These are phyloP conservation scores for Drosophila recens DNA, from an alignment of 2,888 invertebrate species.

Conservation along the genomic window DNA sequence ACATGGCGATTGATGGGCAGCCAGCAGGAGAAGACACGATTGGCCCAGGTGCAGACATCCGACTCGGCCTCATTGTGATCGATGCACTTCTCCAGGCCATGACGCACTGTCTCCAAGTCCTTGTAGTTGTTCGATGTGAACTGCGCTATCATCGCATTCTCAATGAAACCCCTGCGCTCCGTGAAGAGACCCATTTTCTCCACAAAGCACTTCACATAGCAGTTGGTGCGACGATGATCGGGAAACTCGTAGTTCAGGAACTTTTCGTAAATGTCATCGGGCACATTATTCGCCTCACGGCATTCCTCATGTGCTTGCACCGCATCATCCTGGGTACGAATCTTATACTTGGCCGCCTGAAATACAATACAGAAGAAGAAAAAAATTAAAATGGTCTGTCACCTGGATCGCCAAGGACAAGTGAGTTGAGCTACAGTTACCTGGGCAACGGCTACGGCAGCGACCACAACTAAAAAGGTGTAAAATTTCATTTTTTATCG, in stretches of 20 bases:
- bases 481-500: constrained; percentile 72
- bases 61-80: constrained; percentile 83
- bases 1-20: constrained; percentile 79
- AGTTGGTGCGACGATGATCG: constrained; percentile 81
- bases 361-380: constrained; percentile 9
- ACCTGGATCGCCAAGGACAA: constrained; percentile 11
- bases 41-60: constrained; percentile 82
- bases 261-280: constrained; percentile 82
- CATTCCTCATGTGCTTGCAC: constrained; percentile 80
- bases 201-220: constrained; percentile 84
- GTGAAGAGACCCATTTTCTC: constrained; percentile 83
- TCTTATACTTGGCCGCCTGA: constrained; percentile 72
- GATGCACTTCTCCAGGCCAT: constrained; percentile 83
- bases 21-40: constrained; percentile 84
- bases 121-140: constrained; percentile 70
- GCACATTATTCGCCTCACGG: constrained; percentile 70
- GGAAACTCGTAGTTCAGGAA: constrained; percentile 81
- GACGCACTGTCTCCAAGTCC: constrained; percentile 69
- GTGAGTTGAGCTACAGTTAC: constrained; percentile 56
- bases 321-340: constrained; percentile 81
- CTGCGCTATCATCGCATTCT: constrained; percentile 77
- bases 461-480: constrained; percentile 60
- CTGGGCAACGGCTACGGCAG: constrained; percentile 61
- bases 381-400: neutral
- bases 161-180: constrained; percentile 76